These are phyloP conservation scores for Crypturellus tataupa DNA, from an alignment of 2,797 vertebrate species.

Conservation along the genomic window DNA sequence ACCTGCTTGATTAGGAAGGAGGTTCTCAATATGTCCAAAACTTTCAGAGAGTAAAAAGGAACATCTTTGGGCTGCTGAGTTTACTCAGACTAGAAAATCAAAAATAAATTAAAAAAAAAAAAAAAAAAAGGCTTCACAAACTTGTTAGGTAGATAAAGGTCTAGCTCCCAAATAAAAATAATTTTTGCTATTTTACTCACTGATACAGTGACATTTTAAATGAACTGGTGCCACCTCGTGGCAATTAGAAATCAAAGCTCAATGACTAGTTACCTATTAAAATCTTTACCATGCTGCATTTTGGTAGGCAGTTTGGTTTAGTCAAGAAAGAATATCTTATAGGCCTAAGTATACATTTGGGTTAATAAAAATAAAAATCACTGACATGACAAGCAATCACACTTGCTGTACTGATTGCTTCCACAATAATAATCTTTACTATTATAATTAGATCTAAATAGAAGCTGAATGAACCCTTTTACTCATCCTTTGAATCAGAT, in stretches of 20 bases:
- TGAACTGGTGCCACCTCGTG: slow-evolving; percentile 47
- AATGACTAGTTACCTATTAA: not conserved
- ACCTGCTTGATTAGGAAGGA: not conserved
- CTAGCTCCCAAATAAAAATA: not conserved
- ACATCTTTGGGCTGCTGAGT: accelerated
- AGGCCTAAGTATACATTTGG: accelerated
- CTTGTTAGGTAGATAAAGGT: not conserved
- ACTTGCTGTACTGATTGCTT: not conserved
- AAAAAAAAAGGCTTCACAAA: not conserved
- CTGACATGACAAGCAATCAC: not conserved
- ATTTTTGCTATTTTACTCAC: not conserved
- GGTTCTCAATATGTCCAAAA: not conserved
- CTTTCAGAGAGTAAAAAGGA: not conserved
- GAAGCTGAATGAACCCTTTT: accelerated
- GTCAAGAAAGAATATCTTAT: not conserved
- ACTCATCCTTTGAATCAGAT: not conserved
- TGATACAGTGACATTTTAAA: not conserved
- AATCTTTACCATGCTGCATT: not conserved
- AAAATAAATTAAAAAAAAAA: too few species aligned
- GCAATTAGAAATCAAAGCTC: not conserved
- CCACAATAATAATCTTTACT: not conserved
- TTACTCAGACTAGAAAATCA: not conserved
- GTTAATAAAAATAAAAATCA: not conserved
- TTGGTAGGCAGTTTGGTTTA: not conserved
- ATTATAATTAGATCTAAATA: not conserved